These are phyloP conservation scores for Lophura nycthemera DNA, from an alignment of 2,113 vertebrate genomes.

Conservation along the genomic window DNA sequence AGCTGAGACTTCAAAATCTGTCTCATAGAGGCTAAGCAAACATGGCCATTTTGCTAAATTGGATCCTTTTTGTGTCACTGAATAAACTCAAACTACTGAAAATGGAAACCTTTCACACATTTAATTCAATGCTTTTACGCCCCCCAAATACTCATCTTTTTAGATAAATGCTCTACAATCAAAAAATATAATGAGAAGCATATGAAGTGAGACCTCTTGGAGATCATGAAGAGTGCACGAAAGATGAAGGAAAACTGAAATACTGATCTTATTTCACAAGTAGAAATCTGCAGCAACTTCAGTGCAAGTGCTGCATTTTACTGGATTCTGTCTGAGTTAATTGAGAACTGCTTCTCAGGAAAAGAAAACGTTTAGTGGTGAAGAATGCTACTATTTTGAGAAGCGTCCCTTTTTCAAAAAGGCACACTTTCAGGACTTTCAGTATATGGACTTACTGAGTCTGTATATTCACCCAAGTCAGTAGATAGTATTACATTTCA, in stretches of 20 bases:
- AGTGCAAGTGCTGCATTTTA: background rate
- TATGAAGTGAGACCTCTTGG: background rate
- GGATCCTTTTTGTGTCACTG: background rate
- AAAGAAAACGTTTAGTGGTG: background rate
- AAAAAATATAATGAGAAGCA: background rate
- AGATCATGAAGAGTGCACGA: background rate
- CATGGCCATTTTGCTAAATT: background rate
- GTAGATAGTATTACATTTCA: background rate
- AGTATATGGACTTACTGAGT: background rate
- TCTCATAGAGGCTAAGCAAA: background rate
- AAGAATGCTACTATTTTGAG: background rate
- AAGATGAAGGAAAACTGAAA: background rate
- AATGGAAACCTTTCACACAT: background rate
- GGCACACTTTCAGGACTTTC: background rate
- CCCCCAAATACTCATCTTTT: accelerated
- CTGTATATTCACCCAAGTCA: background rate
- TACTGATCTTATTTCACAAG: background rate
- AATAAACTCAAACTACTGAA: background rate
- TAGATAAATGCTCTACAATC: background rate
- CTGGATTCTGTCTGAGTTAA: background rate
- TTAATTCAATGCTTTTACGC: background rate
- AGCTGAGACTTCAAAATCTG: background rate
- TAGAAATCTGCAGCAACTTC: background rate
- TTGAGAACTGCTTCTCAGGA: background rate
- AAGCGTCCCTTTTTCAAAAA: background rate